Evolutionary conservation across 2,888 invertebrate species (phyloP).

Genomic region (Ashinkailepas kermadecensis): DNA sequence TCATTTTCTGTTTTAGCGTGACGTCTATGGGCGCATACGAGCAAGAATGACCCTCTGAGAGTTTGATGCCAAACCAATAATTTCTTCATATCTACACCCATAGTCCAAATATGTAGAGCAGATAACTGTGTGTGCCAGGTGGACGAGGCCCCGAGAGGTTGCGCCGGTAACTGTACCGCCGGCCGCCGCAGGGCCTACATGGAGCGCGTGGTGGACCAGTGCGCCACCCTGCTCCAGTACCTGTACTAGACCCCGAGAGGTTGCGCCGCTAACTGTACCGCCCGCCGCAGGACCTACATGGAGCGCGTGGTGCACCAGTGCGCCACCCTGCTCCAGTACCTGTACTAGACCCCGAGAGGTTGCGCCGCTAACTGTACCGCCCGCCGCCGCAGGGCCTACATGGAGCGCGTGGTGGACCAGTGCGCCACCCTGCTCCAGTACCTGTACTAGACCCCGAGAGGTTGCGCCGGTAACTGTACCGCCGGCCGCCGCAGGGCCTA

Average conservation of each 20-base stretch:
- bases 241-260: too few relatives aligned
- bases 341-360: background rate
- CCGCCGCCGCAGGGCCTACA: background rate
- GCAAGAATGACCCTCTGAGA: too few relatives aligned
- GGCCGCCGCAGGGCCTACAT: too few relatives aligned
- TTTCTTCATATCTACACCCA: too few relatives aligned
- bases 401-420: slow-evolving; percentile 17
- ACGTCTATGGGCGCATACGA: too few relatives aligned
- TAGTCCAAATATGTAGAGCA: background rate
- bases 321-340: slow-evolving; percentile 2
- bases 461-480: background rate
- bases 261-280: too few relatives aligned
- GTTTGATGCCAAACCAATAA: too few relatives aligned
- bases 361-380: background rate
- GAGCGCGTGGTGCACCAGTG: slow-evolving; percentile 18
- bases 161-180: background rate
- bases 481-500: background rate
- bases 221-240: too few relatives aligned
- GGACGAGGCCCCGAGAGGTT: too few relatives aligned
- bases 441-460: background rate
- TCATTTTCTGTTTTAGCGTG: too few relatives aligned
- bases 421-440: slow-evolving; percentile 6
- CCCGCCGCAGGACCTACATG: background rate
- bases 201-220: too few relatives aligned
- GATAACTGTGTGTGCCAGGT: background rate